phyloP scores from a whole-genome alignment of 2,888 invertebrate species.

The Volucella bombylans region DNA sequence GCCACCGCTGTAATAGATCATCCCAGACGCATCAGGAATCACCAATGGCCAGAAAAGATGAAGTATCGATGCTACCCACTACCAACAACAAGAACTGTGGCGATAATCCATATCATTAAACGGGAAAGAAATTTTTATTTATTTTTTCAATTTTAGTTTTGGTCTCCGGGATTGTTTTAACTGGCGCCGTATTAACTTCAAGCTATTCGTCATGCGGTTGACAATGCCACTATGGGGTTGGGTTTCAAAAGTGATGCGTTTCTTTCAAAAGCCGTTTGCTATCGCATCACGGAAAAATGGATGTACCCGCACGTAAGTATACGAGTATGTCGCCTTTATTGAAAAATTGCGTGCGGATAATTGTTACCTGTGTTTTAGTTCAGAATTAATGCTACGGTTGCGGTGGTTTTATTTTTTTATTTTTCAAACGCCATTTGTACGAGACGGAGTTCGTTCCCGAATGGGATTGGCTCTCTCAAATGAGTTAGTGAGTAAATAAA shows the following conservation, averaged over 20 bases:
- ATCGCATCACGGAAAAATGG: slow-evolving; percentile 42
- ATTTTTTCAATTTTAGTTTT: neutral
- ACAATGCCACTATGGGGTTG: slow-evolving; percentile 52
- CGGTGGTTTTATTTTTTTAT: slow-evolving; percentile 5
- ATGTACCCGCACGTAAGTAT: neutral
- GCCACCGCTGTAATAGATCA: slow-evolving; percentile 54
- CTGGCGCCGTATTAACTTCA: slow-evolving; percentile 45
- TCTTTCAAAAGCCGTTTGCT: slow-evolving; percentile 42
- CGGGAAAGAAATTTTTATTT: neutral
- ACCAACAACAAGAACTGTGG: slow-evolving; percentile 24
- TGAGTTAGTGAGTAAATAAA: slow-evolving; percentile 16
- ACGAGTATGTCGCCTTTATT: slow-evolving; percentile 82
- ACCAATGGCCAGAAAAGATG: slow-evolving; percentile 55
- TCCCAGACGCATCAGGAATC: slow-evolving; percentile 49
- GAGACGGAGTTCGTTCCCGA: neutral
- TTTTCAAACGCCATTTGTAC: slow-evolving; percentile 55
- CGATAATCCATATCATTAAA: slow-evolving; percentile 53
- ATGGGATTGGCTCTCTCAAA: neutral
- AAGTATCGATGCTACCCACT: slow-evolving; percentile 3
- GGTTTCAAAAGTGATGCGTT: slow-evolving; percentile 23
- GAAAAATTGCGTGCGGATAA: slow-evolving; percentile 82
- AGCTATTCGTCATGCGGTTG: slow-evolving; percentile 29
- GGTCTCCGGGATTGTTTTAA: slow-evolving; percentile 1
- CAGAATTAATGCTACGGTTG: slow-evolving; percentile 37
- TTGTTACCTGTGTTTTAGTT: slow-evolving; percentile 76